These are phyloP conservation scores for Xylota sylvarum DNA, from an alignment of 2,888 invertebrate genomes.

Conservation along the genomic window DNA sequence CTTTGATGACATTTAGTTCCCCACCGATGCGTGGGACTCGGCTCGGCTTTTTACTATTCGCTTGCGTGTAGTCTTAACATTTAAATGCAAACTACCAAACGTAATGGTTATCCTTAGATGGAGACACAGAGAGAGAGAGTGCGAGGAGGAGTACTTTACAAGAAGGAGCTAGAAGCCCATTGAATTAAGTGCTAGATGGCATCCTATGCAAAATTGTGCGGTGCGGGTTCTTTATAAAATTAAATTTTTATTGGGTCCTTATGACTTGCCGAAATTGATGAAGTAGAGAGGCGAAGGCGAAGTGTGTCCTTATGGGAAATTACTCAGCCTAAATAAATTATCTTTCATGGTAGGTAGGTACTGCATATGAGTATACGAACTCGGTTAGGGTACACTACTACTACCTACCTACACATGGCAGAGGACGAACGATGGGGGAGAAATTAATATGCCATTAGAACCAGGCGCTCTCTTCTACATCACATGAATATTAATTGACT, in stretches of 20 bases:
- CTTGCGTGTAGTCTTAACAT: conserved; percentile 46
- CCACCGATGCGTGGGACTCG: conserved; percentile 40
- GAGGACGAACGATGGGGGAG: neutral
- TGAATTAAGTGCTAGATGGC: conserved; percentile 58
- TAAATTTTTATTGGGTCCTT: conserved; percentile 57
- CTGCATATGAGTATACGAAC: neutral
- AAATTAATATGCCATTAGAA: conserved; percentile 73
- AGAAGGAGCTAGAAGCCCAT: conserved; percentile 32
- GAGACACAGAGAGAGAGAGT: neutral
- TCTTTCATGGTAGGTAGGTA: conserved; percentile 19
- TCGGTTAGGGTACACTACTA: neutral
- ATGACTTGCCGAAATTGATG: conserved; percentile 57
- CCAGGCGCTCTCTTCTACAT: conserved; percentile 53
- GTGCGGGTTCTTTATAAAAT: conserved; percentile 52
- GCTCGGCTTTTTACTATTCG: neutral
- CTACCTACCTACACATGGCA: neutral
- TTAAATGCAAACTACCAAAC: conserved; percentile 63
- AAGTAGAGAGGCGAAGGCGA: conserved; percentile 12
- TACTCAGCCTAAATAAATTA: conserved; percentile 67
- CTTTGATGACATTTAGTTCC: conserved; percentile 41
- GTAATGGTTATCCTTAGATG: conserved; percentile 62
- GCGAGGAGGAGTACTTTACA: neutral
- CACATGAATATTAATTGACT: conserved; percentile 76
- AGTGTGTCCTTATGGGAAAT: conserved; percentile 60
- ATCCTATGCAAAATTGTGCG: conserved; percentile 12